Conservation (phyloP, 2,113 vertebrate genomes). For the Alethe diademata region DNA sequence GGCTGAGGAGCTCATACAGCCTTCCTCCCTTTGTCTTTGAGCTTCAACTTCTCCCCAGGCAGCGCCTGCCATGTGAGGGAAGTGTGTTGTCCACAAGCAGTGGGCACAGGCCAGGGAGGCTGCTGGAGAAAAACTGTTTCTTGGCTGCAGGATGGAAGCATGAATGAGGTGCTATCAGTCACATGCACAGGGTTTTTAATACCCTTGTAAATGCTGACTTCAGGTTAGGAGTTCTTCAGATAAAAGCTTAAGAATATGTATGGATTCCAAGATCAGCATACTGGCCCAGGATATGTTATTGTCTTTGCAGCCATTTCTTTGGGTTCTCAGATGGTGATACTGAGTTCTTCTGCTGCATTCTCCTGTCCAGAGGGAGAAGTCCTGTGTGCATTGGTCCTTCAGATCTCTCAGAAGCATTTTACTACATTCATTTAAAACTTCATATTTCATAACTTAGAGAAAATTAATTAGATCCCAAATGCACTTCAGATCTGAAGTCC, state of each 20-base stretch:
- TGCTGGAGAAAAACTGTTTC: background rate
- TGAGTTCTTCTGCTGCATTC: background rate
- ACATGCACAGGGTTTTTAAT: background rate
- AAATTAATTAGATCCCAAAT: background rate
- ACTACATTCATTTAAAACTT: background rate
- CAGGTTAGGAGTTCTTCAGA: background rate
- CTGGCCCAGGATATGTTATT: background rate
- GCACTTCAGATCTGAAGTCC: background rate
- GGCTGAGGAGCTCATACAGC: background rate
- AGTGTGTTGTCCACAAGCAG: background rate
- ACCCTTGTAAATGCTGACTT: background rate
- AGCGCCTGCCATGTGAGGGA: background rate
- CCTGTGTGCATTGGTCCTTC: background rate
- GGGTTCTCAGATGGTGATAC: background rate
- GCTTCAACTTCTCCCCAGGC: background rate
- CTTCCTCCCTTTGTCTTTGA: background rate
- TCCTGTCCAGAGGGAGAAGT: background rate
- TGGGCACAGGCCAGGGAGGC: accelerated
- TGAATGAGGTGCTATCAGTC: background rate
- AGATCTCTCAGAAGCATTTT: background rate
- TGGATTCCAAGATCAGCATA: background rate
- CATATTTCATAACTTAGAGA: background rate
- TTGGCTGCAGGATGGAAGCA: background rate
- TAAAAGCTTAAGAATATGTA: background rate
- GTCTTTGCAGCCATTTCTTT: background rate